A percentile compares a stretch with the other conserved stretches of the same genome.
Evolutionary conservation across 2,113 vertebrate species (phyloP).

Genomic region (Abramis brama): DNA sequence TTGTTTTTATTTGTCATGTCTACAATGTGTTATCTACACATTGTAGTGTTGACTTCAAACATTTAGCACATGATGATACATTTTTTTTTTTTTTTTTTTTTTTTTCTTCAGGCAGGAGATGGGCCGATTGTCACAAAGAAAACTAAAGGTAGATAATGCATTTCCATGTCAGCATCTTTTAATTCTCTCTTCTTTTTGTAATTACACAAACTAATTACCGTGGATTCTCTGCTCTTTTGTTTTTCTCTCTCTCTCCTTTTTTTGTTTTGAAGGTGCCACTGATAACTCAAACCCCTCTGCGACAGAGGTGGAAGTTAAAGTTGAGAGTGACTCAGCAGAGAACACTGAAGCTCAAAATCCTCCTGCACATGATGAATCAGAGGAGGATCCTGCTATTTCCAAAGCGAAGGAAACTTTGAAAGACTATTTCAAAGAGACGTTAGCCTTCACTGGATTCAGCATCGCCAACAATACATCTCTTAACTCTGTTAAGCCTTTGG

Average conservation of each 20-base stretch:
- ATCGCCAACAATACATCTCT: slow-evolving; percentile 81
- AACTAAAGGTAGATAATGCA: slow-evolving; percentile 81
- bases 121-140: slow-evolving; percentile 88
- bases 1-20: background rate
- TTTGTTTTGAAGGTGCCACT: background rate
- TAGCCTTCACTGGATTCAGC: slow-evolving; percentile 83
- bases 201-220: background rate
- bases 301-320: slow-evolving; percentile 40
- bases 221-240: background rate
- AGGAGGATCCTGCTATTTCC: slow-evolving; percentile 64
- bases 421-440: slow-evolving; percentile 84
- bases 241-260: background rate
- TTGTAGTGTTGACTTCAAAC: background rate
- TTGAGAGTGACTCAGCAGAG: slow-evolving; percentile 42
- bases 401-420: slow-evolving; percentile 78
- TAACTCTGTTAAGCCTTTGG: slow-evolving; percentile 82
- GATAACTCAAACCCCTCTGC: slow-evolving; percentile 28
- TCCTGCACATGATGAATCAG: slow-evolving; percentile 56
- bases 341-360: slow-evolving; percentile 49
- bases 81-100: slow-evolving; percentile 2
- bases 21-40: background rate
- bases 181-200: background rate
- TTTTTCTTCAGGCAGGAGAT: slow-evolving; percentile 81
- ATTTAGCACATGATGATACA: background rate
- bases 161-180: background rate